phyloP scores from a whole-genome alignment of 1,140 invertebrate genomes.

The Rhyacophila brunnea region DNA sequence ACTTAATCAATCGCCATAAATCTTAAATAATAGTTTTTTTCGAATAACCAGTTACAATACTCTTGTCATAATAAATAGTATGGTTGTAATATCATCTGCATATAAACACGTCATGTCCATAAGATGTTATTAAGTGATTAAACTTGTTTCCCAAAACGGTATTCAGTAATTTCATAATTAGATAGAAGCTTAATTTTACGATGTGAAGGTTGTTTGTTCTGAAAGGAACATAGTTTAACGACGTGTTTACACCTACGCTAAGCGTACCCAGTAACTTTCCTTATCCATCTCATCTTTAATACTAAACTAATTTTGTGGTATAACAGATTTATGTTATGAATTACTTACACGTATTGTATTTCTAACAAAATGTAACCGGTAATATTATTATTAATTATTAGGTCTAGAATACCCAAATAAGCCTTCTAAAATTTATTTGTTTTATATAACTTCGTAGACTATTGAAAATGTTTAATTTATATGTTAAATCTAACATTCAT shows the following conservation, averaged over 20 bases:
- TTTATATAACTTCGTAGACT: too few species aligned
- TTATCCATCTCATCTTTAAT: not conserved
- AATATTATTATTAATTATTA: too few species aligned
- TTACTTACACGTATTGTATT: too few species aligned
- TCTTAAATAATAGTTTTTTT: not conserved
- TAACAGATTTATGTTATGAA: too few species aligned
- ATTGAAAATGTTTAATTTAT: too few species aligned
- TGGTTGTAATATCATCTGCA: not conserved
- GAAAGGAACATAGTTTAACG: not conserved
- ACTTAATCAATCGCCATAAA: not conserved
- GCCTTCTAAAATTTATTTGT: too few species aligned
- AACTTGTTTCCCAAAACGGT: not conserved
- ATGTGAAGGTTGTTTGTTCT: not conserved
- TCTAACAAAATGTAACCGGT: too few species aligned
- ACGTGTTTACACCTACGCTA: not conserved
- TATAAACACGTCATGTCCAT: not conserved
- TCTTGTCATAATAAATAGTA: too few species aligned
- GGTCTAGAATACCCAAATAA: too few species aligned
- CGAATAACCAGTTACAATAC: too few species aligned
- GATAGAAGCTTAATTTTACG: not conserved
- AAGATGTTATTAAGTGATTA: slow-evolving; percentile 6
- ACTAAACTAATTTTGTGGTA: not conserved
- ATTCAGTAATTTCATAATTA: slow-evolving; percentile 4
- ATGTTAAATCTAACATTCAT: too few species aligned
- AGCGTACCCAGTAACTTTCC: not conserved